Base-by-base conservation (phyloP, 2,797 vertebrate species). In the Ispidina picta region DNA sequence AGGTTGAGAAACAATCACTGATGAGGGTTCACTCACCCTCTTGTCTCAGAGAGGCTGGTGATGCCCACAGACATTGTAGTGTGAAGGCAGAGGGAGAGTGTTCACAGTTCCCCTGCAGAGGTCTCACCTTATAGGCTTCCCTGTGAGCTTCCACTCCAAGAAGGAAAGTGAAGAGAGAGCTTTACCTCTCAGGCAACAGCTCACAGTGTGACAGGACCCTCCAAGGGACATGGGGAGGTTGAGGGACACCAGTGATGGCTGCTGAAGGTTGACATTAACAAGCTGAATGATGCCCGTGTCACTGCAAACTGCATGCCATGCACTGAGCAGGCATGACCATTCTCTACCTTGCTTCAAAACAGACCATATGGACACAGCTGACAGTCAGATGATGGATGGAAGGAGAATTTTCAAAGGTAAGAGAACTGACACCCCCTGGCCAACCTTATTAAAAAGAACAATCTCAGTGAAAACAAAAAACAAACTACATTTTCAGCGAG, bases 231-330 rank as follows among this genome's bases (percentile, higher is more conserved):
- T 11, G n/a, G 23, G 55, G 37, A 17, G 12, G 25, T 6, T 33
- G 17, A 69, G 16, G 22, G 35, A 39, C 64, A 35, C 10, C 35
- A 15, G 0, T 0, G 0, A 9, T n/a, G 56, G 33, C 28, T 64
- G 21, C 64, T 66, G 62, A 48, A 73, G 62, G 41, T 39, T 23
- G 65, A 25, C 14, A 5, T 48, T 12, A 25, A 37, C 12, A 21
- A 29, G 21, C 2, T 52, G 23, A 63, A 18, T 12, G 41, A n/a
- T 9, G 18, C 23, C 18, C 8, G 18, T 64, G 54, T 9, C 51
- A 13, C 69, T 64, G 59, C 29, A 54, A 80, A 48, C 31, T 26
- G 23, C 0, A 6, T 33, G 37, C 17, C 15, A 11, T 0, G 19
- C 5, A 3, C 56, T 54, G 43, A 74, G 43, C 54, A 78, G 39